Evolutionary conservation across 2,797 vertebrate genomes (phyloP).

Genomic region (Monodelphis domestica): DNA sequence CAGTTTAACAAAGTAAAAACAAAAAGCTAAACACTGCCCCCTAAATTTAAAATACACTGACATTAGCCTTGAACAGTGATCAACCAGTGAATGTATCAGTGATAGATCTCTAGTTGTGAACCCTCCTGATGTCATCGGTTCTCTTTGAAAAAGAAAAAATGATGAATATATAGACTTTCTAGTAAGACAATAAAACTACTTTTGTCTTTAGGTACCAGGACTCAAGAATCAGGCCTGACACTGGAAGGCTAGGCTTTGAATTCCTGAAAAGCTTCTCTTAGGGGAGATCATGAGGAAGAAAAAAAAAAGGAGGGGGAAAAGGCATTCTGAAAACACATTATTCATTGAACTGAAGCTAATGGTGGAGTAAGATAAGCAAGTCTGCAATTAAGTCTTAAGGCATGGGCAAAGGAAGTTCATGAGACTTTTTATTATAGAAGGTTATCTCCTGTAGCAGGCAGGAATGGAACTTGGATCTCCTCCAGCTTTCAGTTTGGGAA

Average conservation of each 20-base stretch:
- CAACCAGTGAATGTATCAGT: constrained; percentile 31
- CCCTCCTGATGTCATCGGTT: too few species aligned
- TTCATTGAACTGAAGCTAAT: background rate
- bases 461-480: background rate
- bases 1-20: constrained; percentile 81
- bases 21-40: constrained; percentile 35
- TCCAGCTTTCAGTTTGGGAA: background rate
- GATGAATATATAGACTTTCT: background rate
- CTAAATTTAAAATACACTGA: constrained; percentile 24
- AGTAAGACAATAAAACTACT: background rate
- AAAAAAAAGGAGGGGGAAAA: background rate
- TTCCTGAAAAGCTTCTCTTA: background rate
- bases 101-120: constrained; percentile 60
- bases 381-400: too few species aligned
- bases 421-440: too few species aligned
- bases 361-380: too few species aligned
- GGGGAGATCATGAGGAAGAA: background rate
- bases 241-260: background rate
- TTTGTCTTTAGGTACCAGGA: background rate
- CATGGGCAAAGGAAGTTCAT: too few species aligned
- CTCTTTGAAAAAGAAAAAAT: too few species aligned
- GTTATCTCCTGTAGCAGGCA: background rate
- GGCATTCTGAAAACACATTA: background rate
- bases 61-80: constrained; percentile 75
- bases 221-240: background rate